Evolutionary conservation across 2,888 invertebrate species (phyloP), one percentile per base, ranked within the genome.

Genomic region (Thera britannica): DNA sequence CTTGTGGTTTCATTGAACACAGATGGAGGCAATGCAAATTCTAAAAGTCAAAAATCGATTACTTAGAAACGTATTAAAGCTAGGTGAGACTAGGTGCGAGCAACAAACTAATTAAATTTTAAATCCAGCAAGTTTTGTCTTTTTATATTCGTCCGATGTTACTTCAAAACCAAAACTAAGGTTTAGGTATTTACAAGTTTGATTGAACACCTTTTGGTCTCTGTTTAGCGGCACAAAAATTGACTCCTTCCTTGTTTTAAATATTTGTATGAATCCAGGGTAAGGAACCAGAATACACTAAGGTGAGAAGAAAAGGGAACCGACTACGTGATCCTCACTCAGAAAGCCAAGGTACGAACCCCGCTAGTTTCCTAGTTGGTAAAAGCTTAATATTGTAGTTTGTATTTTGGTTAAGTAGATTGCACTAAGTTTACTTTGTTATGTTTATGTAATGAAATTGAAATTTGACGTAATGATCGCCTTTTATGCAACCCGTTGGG

Each of bases 221-320:
- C 35, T 4, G 3, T 23, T 12, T 44, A 46, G 23, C 49, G 8
- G 23, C 7, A 36, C 7, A 44, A 34, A 6, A 36, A 54, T 46
- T 64, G 6, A 59, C 7, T 6, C 46, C 23, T 7, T 44, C 48
- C 36, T 54, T 48, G 49, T 52, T 52, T 4, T 52, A 34, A 41
- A 51, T 51, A 6, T 7, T 52, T 46, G 6, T 12, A 51, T 67
- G 36, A 49, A 49, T 88, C 67, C 90, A 96, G 96, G 95, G 95
- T 77, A 97, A 97, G 92, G 97, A 97, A 84, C 97, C 97, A 68
- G 97, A 97, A 86, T 97, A 97, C 83, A 97, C 97, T 3, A 97
- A 97, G 94, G 97, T 97, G 34, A 93, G 97, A 83, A 96, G 97
- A 96, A 97, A 97, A 96, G 97, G 96, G 75, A 96, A 96, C 74